These are phyloP conservation scores for Sebastes hopkinsi DNA, from an alignment of 2,797 vertebrate genomes.

Conservation along the genomic window DNA sequence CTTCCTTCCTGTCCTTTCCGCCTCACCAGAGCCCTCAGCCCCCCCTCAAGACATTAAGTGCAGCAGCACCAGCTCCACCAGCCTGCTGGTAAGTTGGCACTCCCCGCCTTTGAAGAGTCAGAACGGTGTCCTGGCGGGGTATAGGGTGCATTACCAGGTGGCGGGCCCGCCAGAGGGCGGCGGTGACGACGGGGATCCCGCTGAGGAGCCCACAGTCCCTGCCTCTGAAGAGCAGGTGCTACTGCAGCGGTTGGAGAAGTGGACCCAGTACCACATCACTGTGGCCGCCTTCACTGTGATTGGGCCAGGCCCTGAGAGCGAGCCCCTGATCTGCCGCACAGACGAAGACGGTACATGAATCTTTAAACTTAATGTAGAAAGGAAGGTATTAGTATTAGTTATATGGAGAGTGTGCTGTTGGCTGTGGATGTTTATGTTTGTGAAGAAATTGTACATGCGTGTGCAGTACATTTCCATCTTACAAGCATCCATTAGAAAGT, in stretches of 20 bases:
- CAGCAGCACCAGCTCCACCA: slow-evolving; percentile 94
- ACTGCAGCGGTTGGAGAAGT: slow-evolving; percentile 94
- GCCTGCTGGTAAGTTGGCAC: slow-evolving; percentile 99
- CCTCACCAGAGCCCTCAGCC: slow-evolving; percentile 95
- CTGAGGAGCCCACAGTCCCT: slow-evolving; percentile 88
- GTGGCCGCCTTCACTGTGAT: slow-evolving; percentile 90
- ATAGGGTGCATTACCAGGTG: slow-evolving; percentile 93
- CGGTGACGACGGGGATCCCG: slow-evolving; percentile 70
- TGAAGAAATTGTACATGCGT: background rate
- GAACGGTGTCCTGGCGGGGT: slow-evolving; percentile 93
- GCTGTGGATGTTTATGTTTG: background rate
- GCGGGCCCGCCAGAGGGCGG: slow-evolving; percentile 85
- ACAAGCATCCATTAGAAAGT: background rate
- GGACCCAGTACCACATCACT: slow-evolving; percentile 93
- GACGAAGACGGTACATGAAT: slow-evolving; percentile 92
- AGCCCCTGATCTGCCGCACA: slow-evolving; percentile 90
- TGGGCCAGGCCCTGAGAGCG: slow-evolving; percentile 93
- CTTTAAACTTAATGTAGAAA: background rate
- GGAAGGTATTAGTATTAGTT: background rate
- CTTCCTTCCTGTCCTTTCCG: slow-evolving; percentile 75
- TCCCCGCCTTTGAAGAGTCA: slow-evolving; percentile 92
- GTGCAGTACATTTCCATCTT: background rate
- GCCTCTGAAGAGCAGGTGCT: slow-evolving; percentile 87
- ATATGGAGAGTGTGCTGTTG: background rate
- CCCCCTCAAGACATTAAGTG: slow-evolving; percentile 99